phyloP scores from a whole-genome alignment of 2,113 vertebrate species.

The Shinisaurus crocodilurus region DNA sequence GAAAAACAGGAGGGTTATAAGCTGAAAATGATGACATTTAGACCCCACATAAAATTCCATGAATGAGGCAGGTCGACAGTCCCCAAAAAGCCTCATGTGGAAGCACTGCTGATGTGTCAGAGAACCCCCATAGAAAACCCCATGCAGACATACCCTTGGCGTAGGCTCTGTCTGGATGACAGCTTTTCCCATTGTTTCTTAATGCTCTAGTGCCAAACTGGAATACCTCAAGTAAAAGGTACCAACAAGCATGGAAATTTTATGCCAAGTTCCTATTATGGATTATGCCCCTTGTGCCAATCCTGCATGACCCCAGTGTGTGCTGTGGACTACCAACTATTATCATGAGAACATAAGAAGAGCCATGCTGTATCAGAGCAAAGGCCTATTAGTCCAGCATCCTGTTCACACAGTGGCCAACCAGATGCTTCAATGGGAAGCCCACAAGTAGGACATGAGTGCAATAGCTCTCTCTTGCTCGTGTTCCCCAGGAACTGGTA shows the following conservation, averaged over 20 bases:
- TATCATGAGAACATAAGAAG: neutral
- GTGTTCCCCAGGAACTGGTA: too few species aligned
- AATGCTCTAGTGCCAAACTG: neutral
- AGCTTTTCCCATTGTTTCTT: neutral
- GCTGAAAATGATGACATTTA: too few species aligned
- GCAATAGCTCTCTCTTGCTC: too few species aligned
- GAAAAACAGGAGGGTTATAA: too few species aligned
- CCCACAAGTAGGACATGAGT: too few species aligned
- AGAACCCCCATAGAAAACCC: neutral
- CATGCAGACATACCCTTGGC: neutral
- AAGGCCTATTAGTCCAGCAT: too few species aligned
- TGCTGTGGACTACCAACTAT: neutral
- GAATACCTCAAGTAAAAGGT: neutral
- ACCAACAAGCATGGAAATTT: neutral
- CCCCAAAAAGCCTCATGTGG: too few species aligned
- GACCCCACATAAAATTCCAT: too few species aligned
- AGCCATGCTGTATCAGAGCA: too few species aligned
- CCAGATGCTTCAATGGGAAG: too few species aligned
- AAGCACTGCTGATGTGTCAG: neutral
- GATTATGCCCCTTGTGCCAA: neutral
- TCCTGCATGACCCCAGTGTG: neutral
- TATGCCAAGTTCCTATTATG: neutral
- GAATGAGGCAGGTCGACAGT: too few species aligned
- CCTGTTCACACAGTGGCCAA: too few species aligned
- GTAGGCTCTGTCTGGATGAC: neutral